Evolutionary conservation across 2,888 invertebrate genomes (phyloP).

Genomic region (Cephus spinipes): DNA sequence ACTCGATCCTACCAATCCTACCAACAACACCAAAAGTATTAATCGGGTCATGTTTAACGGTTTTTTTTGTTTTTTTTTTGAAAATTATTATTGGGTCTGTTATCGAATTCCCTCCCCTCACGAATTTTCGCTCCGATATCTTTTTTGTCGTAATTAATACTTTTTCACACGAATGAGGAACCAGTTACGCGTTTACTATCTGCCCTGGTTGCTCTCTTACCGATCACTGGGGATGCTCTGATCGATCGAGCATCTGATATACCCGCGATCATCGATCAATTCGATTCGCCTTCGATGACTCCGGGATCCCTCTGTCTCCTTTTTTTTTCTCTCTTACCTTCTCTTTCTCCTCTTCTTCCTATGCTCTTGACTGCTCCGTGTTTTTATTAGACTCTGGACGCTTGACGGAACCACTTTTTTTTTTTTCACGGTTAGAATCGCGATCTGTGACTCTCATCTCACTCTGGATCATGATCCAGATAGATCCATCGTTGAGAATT

Average conservation of each 20-base stretch:
- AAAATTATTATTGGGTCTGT: background rate
- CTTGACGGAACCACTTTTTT: slow-evolving; percentile 11
- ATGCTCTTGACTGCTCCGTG: background rate
- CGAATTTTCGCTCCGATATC: background rate
- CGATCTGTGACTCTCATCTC: background rate
- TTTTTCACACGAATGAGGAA: background rate
- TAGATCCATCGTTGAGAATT: background rate
- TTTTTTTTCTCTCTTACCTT: background rate
- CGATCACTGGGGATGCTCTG: background rate
- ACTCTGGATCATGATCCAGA: background rate
- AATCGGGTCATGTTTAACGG: background rate
- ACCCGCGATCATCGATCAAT: background rate
- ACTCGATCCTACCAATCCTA: background rate
- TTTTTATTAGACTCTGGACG: slow-evolving; percentile 4
- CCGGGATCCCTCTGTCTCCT: background rate
- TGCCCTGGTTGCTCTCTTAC: background rate
- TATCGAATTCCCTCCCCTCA: background rate
- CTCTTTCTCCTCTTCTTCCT: background rate
- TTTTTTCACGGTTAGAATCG: slow-evolving; percentile 1
- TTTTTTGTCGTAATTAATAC: background rate
- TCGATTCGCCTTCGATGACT: background rate
- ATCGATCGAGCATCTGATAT: background rate
- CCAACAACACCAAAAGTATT: background rate
- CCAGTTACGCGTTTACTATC: background rate
- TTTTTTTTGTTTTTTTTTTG: background rate